Evolutionary conservation across 2,113 vertebrate genomes (phyloP).

Genomic region (Ictidomys tridecemlineatus): DNA sequence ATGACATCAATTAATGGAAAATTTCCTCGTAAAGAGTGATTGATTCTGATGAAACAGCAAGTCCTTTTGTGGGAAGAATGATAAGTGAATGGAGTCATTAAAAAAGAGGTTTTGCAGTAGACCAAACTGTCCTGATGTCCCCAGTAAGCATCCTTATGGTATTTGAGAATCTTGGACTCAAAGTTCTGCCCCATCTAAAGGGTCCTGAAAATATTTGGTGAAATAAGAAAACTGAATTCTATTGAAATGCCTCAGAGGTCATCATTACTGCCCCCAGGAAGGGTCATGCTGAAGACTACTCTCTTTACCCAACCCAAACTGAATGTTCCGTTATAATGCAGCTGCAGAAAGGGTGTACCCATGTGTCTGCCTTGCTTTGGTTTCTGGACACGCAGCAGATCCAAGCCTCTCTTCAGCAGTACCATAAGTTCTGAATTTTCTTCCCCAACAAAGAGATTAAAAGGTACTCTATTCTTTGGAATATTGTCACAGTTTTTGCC

Average conservation of each 20-base stretch:
- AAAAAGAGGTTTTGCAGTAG: not conserved
- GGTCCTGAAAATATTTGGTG: not conserved
- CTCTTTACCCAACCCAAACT: not conserved
- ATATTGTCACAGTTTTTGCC: not conserved
- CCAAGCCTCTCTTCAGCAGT: not conserved
- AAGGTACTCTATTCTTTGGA: not conserved
- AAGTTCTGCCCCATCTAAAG: not conserved
- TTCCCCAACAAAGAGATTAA: not conserved
- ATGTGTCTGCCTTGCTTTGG: too few relatives aligned
- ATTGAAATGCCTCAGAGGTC: not conserved
- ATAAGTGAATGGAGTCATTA: not conserved
- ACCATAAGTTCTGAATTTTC: not conserved
- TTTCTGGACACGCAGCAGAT: not conserved
- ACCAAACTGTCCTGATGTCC: not conserved
- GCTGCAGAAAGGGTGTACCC: not conserved
- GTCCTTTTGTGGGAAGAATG: not conserved
- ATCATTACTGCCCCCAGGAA: not conserved
- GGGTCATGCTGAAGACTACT: not conserved
- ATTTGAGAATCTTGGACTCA: not conserved
- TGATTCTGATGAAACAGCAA: not conserved
- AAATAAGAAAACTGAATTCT: not conserved
- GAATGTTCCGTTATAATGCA: fast-evolving
- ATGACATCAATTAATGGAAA: too few relatives aligned
- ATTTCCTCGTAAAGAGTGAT: not conserved
- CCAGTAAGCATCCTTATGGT: not conserved